phyloP scores from a whole-genome alignment of 2,797 vertebrate genomes.

The Lepus townsendii region DNA sequence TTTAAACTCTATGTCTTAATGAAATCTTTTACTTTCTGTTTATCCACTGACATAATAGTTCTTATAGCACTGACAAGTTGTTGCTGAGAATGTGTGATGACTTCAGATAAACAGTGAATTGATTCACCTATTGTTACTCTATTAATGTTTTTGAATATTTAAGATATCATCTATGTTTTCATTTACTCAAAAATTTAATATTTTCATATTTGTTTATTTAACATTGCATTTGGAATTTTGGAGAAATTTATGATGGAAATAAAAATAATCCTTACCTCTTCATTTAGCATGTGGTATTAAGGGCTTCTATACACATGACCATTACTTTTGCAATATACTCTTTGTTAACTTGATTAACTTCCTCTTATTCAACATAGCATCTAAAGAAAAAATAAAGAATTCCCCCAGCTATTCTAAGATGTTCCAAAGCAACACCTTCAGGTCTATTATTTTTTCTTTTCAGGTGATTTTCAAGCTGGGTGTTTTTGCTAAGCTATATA shows the following conservation, averaged over 20 bases:
- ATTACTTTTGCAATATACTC: not conserved
- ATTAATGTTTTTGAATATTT: not conserved
- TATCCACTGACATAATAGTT: not conserved
- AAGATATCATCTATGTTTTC: not conserved
- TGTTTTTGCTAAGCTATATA: not conserved
- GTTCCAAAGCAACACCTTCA: not conserved
- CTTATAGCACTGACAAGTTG: not conserved
- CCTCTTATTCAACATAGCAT: not conserved
- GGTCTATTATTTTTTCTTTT: not conserved
- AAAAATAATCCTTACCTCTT: not conserved
- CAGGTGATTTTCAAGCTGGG: conserved; percentile 9
- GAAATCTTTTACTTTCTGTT: conserved; percentile 1
- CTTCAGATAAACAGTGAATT: not conserved
- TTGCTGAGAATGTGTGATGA: not conserved
- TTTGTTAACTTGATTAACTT: conserved; percentile 46
- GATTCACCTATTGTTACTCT: not conserved
- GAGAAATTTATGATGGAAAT: not conserved
- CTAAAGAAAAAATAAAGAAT: not conserved
- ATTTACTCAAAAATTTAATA: not conserved
- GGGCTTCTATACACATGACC: not conserved
- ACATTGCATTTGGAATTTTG: not conserved
- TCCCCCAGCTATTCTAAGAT: conserved; percentile 6
- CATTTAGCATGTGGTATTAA: not conserved
- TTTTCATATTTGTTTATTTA: conserved; percentile 12
- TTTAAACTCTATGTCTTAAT: not conserved